Conservation (phyloP, 2,797 vertebrate species). For the Acipenser ruthenus region DNA sequence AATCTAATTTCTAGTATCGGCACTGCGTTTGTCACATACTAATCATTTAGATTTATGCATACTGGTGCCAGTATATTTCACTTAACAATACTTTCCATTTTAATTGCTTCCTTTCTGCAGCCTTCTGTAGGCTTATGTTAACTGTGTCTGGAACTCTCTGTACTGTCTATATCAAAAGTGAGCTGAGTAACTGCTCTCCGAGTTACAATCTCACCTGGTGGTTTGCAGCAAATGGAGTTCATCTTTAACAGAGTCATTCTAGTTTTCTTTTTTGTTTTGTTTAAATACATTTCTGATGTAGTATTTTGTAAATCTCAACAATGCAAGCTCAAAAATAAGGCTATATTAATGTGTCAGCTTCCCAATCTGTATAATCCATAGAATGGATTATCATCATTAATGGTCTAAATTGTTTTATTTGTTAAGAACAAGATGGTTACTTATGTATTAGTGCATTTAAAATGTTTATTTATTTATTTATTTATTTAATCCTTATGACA, state of each 20-base stretch:
- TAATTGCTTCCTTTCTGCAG: no score
- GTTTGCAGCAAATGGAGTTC: slow-evolving; percentile 8
- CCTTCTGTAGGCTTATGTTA: no score
- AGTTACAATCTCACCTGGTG: neutral
- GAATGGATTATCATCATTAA: slow-evolving; percentile 60
- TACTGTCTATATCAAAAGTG: neutral
- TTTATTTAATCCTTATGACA: slow-evolving; percentile 3
- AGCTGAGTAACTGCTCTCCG: neutral
- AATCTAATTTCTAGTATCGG: no score
- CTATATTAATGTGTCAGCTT: slow-evolving; percentile 36
- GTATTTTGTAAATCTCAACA: slow-evolving; percentile 30
- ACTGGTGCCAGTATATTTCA: no score
- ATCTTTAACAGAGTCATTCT: neutral
- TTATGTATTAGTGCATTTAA: slow-evolving; percentile 21
- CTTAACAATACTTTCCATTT: no score
- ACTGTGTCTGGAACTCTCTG: neutral
- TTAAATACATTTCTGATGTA: neutral
- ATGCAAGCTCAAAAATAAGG: slow-evolving; percentile 42
- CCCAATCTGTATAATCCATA: slow-evolving; percentile 56
- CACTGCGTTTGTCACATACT: no score
- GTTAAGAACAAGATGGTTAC: slow-evolving; percentile 40
- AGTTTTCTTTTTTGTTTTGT: neutral
- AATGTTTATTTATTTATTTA: slow-evolving; percentile 13
- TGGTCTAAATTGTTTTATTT: slow-evolving; percentile 41
- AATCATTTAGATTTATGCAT: no score